Evolutionary conservation across 2,797 vertebrate species (phyloP).

Genomic region (Nannoperca obscura): DNA sequence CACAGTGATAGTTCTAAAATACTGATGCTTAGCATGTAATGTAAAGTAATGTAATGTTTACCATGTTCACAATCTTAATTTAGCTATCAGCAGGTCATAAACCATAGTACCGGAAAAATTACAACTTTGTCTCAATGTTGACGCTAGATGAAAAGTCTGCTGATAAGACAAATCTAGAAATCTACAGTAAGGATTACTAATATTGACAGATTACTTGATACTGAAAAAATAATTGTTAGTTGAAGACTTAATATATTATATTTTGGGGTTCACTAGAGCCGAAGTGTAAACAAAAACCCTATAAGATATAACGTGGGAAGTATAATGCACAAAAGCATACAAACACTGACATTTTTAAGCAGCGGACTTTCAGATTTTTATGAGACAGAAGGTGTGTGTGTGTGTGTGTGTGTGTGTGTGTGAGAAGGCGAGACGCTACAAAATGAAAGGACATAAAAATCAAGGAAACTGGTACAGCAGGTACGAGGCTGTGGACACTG

Average conservation of each 20-base stretch:
- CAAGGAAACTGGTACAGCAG: conserved; percentile 28
- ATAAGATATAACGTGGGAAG: not conserved
- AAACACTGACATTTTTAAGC: not conserved
- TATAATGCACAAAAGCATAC: not conserved
- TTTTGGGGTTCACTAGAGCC: not conserved
- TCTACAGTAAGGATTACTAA: too few species aligned
- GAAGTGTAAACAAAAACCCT: not conserved
- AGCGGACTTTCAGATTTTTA: not conserved
- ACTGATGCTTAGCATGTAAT: not conserved
- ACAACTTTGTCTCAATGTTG: not conserved
- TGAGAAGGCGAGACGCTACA: not conserved
- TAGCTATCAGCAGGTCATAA: not conserved
- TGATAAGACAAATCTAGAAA: too few species aligned
- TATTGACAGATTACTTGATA: not conserved
- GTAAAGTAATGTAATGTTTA: not conserved
- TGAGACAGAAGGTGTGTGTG: not conserved
- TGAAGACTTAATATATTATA: not conserved
- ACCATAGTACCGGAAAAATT: not conserved
- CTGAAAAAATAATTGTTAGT: not conserved
- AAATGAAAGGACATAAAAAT: conserved; percentile 30
- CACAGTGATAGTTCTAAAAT: not conserved
- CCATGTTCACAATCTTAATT: not conserved
- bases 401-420: not conserved
- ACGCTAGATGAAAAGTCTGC: not conserved
- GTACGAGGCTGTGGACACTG: conserved; percentile 31